Evolutionary conservation across 1,140 invertebrate species (phyloP).

Genomic region (Teleopsis dalmanni): DNA sequence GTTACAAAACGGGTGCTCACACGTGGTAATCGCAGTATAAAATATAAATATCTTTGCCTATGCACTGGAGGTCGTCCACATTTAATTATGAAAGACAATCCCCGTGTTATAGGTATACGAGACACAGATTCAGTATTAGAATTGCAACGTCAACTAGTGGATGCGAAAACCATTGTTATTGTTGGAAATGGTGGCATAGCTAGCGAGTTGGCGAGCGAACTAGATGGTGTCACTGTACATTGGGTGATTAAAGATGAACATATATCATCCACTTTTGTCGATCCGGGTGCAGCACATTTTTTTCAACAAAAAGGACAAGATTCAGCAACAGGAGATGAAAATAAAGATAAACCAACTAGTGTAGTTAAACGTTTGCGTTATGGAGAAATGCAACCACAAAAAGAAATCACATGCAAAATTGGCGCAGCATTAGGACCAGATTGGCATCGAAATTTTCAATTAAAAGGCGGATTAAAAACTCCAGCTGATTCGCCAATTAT

Average conservation of each 20-base stretch:
- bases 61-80: conserved; percentile 84
- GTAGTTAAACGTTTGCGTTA: conserved; percentile 64
- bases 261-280: conserved; percentile 88
- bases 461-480: conserved; percentile 51
- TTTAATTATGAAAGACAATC: conserved; percentile 58
- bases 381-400: conserved; percentile 47
- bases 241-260: conserved; percentile 93
- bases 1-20: conserved; percentile 47
- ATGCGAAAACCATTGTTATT: conserved; percentile 66
- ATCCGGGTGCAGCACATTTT: conserved; percentile 92
- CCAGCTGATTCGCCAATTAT: conserved; percentile 46
- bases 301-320: conserved; percentile 52
- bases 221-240: conserved; percentile 73
- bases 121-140: conserved; percentile 90
- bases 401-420: conserved; percentile 36
- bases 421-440: conserved; percentile 92
- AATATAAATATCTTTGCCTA: conserved; percentile 80
- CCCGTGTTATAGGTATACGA: conserved; percentile 73
- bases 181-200: conserved; percentile 98
- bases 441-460: conserved; percentile 71
- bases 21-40: conserved; percentile 51
- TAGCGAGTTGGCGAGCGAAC: conserved; percentile 87
- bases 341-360: neutral
- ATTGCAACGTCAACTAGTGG: conserved; percentile 63
- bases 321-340: neutral